Percentiles rank a stretch among this genome's conserved stretches.
phyloP scores from a whole-genome alignment of 2,797 vertebrate species.

The Eleutherodactylus coqui region DNA sequence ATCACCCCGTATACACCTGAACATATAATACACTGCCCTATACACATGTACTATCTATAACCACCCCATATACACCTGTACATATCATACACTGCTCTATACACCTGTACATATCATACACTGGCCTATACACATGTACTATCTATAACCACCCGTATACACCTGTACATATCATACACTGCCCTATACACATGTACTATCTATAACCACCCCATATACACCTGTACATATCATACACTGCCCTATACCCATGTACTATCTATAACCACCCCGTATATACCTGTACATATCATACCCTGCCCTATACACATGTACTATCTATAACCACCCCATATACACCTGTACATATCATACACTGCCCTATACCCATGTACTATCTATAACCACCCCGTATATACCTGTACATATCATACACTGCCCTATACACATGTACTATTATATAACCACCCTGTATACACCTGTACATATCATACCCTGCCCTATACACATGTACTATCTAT shows the following conservation, averaged over 20 bases:
- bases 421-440: not conserved
- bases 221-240: not conserved
- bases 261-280: not conserved
- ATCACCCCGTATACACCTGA: not conserved
- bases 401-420: not conserved
- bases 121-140: not conserved
- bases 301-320: not conserved
- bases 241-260: constrained; percentile 5
- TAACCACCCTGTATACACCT: too few species aligned
- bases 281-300: too few species aligned
- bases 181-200: not conserved
- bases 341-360: not conserved
- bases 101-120: not conserved
- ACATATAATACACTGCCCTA: not conserved
- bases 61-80: not conserved
- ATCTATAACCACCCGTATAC: not conserved
- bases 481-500: too few species aligned
- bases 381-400: not conserved
- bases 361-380: too few species aligned
- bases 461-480: too few species aligned
- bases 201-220: not conserved
- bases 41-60: not conserved
- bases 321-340: not conserved
- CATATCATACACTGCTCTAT: not conserved
- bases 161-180: not conserved